Conservation (phyloP, 2,888 invertebrate species). For the Trypoxylon attenuatum region DNA sequence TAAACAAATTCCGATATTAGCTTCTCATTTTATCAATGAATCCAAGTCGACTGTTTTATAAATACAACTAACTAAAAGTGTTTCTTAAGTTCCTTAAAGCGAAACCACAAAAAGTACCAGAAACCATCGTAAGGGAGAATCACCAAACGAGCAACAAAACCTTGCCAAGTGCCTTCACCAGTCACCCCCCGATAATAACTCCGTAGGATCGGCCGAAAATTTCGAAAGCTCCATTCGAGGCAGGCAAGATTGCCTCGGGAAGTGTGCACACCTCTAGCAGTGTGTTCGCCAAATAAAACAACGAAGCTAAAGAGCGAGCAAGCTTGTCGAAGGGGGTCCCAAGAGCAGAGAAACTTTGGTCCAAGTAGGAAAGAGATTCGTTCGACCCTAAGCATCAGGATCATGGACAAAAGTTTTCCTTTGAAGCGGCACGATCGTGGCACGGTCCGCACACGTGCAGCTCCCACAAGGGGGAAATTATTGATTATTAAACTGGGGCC, state of each 20-base stretch:
- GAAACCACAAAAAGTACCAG: no score
- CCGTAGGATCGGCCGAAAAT: background rate
- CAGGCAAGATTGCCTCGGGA: constrained; percentile 34
- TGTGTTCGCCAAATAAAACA: constrained; percentile 58
- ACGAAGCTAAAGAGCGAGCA: background rate
- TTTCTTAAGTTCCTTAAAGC: no score
- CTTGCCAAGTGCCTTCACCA: no score
- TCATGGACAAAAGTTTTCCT: constrained; percentile 56
- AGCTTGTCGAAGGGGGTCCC: constrained; percentile 32
- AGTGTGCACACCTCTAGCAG: constrained; percentile 48
- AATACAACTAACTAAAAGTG: no score
- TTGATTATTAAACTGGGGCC: constrained; percentile 68
- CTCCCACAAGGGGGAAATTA: constrained; percentile 65
- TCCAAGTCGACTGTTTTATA: no score
- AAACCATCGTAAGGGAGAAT: no score
- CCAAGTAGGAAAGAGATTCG: constrained; percentile 3
- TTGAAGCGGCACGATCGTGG: constrained; percentile 52
- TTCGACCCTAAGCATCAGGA: constrained; percentile 12
- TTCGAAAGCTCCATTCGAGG: background rate
- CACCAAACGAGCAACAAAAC: no score
- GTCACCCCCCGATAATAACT: background rate
- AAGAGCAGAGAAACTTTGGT: constrained; percentile 21
- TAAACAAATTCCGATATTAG: no score
- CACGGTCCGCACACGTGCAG: constrained; percentile 66
- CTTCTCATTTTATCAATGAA: no score